Base-by-base conservation (phyloP, 2,888 invertebrate genomes). In the Asteroscopus sphinx region DNA sequence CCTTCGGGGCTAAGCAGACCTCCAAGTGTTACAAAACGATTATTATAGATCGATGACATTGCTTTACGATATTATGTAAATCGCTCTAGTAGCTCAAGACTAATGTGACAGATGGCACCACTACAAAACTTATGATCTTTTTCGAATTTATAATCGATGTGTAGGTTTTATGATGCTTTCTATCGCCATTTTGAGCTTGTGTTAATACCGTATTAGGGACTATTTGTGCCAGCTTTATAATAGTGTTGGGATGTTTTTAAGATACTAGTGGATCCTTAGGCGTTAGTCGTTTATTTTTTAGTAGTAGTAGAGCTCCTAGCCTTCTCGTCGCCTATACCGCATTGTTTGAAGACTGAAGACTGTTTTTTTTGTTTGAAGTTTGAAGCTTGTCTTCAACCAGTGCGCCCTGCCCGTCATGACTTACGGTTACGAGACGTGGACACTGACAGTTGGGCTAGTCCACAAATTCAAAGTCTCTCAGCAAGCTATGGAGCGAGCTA, bases 21-120 rank as follows among this genome's bases (percentile, higher is more conserved):
- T 42, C 42, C 41, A 48, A 41, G 36, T 48, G 13, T 40, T 65
- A 36, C 41, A 59, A 53, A 61, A 42, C 49, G 61, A 53, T 53
- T 53, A 61, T 28, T 53, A 61, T 28, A 25, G 32, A 68, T 54
- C 62, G 54, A 49, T 68, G 68, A 65, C 62, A 49, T 68, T 49
- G 48, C 37, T 47, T 61, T 63, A 55, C 40, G 47, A 56, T 49
- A 69, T 63, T 67, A 67, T 67, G 56, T 53, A 52, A 69, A 67
- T 69, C 37, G 56, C 37, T 63, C 45, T 69, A 67, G 64, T 67
- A 69, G 64, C 35, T 54, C 51, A 48, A 52, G 40, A 58, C 46
- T 59, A 59, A 68, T 68, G 70, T 35, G 51, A 21, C 70, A 70
- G 68, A 52, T 68, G 68, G 70, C 68, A 59, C 68, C 68, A 68